Evolutionary conservation across 2,888 invertebrate genomes (phyloP).

Genomic region (Lasius platythorax): DNA sequence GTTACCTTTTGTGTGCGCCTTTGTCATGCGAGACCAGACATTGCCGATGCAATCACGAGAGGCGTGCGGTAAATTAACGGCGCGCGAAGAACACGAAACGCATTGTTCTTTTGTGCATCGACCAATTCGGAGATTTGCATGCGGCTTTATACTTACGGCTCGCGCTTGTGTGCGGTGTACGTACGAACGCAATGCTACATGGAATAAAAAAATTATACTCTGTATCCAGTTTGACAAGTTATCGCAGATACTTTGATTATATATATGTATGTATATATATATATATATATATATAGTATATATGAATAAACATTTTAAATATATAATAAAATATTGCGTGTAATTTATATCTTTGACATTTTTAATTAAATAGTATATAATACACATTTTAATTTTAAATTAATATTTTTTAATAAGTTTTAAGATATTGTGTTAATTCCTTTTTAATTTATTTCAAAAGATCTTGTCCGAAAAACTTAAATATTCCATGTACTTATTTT

Average conservation of each 20-base stretch:
- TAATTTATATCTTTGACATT: not conserved
- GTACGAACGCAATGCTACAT: not conserved
- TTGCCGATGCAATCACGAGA: constrained; percentile 40
- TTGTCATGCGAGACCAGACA: constrained; percentile 61
- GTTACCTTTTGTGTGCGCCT: constrained; percentile 58
- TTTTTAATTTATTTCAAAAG: not conserved
- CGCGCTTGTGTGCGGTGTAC: constrained; percentile 19
- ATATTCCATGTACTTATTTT: not conserved
- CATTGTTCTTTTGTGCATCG: constrained; percentile 47
- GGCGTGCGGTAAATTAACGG: constrained; percentile 61
- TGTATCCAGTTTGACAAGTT: not conserved
- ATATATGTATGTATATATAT: too few species aligned
- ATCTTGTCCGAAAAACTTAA: not conserved
- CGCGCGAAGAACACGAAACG: constrained; percentile 22
- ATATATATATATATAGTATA: too few species aligned
- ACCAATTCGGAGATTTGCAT: constrained; percentile 48
- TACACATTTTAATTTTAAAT: not conserved
- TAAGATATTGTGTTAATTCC: not conserved
- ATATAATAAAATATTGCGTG: not conserved
- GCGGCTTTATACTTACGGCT: constrained; percentile 3
- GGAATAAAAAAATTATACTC: not conserved
- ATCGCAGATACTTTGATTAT: not conserved
- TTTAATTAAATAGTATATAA: not conserved
- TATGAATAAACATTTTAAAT: not conserved
- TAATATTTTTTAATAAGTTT: not conserved